phyloP scores from a whole-genome alignment of 2,797 vertebrate species.

The Podargus strigoides region DNA sequence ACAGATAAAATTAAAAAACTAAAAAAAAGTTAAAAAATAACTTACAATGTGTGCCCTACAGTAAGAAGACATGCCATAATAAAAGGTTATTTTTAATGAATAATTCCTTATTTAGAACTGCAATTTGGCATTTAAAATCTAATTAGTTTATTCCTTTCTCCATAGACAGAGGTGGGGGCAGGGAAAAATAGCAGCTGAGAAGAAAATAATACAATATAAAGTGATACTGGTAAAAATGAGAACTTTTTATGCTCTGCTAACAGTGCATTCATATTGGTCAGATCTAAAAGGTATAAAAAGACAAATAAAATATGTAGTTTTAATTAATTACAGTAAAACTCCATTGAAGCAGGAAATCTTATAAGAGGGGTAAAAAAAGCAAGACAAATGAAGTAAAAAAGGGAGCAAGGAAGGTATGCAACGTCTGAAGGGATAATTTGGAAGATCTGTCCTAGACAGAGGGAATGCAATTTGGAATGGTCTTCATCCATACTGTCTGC shows the following conservation, averaged over 20 bases:
- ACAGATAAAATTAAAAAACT: not conserved
- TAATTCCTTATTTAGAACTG: not conserved
- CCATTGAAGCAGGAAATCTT: not conserved
- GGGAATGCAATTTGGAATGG: not conserved
- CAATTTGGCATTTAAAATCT: not conserved
- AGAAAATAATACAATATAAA: not conserved
- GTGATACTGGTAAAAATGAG: not conserved
- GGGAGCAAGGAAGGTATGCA: not conserved
- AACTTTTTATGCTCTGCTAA: not conserved
- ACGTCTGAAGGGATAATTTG: not conserved
- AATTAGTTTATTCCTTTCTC: not conserved
- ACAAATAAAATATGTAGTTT: not conserved
- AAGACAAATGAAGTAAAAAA: not conserved
- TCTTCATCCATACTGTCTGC: not conserved
- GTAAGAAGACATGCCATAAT: not conserved
- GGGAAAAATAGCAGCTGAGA: not conserved
- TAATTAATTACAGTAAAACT: not conserved
- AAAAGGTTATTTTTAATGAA: conserved; percentile 17
- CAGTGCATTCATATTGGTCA: not conserved
- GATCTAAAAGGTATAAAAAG: not conserved
- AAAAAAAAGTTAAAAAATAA: not conserved
- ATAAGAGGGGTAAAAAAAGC: not conserved
- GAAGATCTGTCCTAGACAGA: not conserved
- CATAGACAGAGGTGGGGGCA: not conserved
- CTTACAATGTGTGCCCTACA: not conserved